These are phyloP conservation scores for Leptopilina myrica DNA, from an alignment of 2,888 invertebrate species.

Conservation along the genomic window DNA sequence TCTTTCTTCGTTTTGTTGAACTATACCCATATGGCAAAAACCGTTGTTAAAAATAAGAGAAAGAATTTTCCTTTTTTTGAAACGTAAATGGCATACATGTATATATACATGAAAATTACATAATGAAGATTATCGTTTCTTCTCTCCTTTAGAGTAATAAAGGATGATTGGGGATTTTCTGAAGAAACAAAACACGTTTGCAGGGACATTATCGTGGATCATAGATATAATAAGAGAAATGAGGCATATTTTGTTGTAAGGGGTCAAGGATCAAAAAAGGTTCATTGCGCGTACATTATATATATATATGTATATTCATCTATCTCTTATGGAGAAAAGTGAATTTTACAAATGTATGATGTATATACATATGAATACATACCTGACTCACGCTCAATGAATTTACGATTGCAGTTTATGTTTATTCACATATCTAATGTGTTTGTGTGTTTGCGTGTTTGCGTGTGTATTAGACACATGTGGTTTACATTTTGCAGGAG, in stretches of 20 bases:
- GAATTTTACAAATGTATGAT: not conserved
- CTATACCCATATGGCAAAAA: too few relatives aligned
- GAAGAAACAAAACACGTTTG: conserved; percentile 26
- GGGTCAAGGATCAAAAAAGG: conserved; percentile 22
- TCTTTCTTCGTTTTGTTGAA: too few relatives aligned
- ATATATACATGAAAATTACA: not conserved
- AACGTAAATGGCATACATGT: not conserved
- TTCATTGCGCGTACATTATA: conserved; percentile 2
- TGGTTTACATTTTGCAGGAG: conserved; percentile 34
- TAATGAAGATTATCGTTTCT: conserved; percentile 16
- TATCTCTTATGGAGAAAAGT: not conserved
- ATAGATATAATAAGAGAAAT: conserved; percentile 15
- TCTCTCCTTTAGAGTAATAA: conserved; percentile 9
- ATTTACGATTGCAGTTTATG: conserved; percentile 10
- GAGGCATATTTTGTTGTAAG: conserved; percentile 20
- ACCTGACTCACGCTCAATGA: conserved; percentile 10
- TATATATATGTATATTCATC: not conserved
- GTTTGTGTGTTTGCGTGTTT: not conserved
- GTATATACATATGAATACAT: conserved; percentile 5
- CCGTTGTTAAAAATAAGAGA: not conserved
- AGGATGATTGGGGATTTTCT: conserved; percentile 35
- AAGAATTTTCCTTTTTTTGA: not conserved
- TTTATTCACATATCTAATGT: too few relatives aligned
- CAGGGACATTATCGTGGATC: conserved; percentile 24
- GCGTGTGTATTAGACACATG: not conserved